phyloP scores from a whole-genome alignment of 2,113 vertebrate species.

The Paraplagusia blochii region DNA sequence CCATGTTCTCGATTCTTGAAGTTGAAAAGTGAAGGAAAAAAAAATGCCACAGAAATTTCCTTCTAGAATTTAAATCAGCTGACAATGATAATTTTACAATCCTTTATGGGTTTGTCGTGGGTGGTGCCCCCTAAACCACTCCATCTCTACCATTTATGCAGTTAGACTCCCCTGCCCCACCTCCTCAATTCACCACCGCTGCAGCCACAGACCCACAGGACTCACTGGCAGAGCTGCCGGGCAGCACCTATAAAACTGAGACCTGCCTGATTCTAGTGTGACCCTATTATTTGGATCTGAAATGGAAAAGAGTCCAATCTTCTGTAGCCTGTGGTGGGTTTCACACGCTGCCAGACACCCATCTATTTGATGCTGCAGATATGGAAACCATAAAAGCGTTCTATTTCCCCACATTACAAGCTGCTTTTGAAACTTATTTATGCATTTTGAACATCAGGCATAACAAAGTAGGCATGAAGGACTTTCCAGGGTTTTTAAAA shows the following conservation, averaged over 20 bases:
- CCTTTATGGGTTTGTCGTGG: conserved; percentile 41
- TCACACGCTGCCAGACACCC: conserved; percentile 29
- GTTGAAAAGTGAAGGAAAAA: too few species aligned
- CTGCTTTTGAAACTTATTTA: conserved; percentile 21
- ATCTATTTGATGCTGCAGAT: conserved; percentile 37
- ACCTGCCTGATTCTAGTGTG: conserved; percentile 40
- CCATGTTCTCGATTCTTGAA: too few species aligned
- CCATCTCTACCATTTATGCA: conserved; percentile 44
- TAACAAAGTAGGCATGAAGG: conserved; percentile 1
- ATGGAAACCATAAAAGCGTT: conserved; percentile 34
- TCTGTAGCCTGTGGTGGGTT: conserved; percentile 43
- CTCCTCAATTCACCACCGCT: conserved; percentile 47
- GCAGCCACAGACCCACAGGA: conserved; percentile 56
- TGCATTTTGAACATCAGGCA: conserved; percentile 13
- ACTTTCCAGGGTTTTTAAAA: conserved; percentile 2
- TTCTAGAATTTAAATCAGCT: conserved; percentile 12
- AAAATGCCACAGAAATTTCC: background rate
- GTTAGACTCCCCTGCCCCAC: conserved; percentile 36
- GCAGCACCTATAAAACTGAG: conserved; percentile 66
- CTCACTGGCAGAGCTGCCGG: conserved; percentile 50
- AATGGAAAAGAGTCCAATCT: conserved; percentile 67
- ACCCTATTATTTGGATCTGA: conserved; percentile 61
- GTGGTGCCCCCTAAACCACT: conserved; percentile 43
- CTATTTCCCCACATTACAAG: conserved; percentile 10
- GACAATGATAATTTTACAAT: conserved; percentile 26